A percentile compares a stretch with the other conserved stretches of the same genome.
phyloP scores from a whole-genome alignment of 1,140 invertebrate species.

The Nasonia longicornis region DNA sequence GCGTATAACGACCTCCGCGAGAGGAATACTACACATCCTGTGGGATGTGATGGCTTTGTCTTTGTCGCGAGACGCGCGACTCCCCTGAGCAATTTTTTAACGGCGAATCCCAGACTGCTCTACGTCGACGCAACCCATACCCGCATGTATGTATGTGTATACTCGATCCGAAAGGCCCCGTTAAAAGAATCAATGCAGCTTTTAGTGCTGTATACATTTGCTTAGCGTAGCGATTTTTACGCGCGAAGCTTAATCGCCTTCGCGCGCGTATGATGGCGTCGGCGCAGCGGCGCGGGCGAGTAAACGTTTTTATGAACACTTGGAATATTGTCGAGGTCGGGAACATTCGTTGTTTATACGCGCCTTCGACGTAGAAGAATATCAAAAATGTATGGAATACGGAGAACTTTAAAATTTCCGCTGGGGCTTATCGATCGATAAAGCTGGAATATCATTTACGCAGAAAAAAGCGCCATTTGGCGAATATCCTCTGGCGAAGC shows the following conservation, averaged over 20 bases:
- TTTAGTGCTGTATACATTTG: not conserved
- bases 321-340: not conserved
- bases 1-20: conserved; percentile 1
- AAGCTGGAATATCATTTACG: too few species aligned
- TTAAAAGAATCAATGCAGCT: not conserved
- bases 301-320: not conserved
- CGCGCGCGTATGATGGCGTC: too few species aligned
- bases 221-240: not conserved
- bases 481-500: too few species aligned
- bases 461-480: too few species aligned
- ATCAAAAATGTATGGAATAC: not conserved
- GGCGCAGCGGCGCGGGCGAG: not conserved
- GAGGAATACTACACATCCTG: conserved; percentile 20
- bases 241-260: too few species aligned
- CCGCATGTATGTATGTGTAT: not conserved
- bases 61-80: not conserved
- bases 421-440: too few species aligned
- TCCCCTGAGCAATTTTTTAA: not conserved
- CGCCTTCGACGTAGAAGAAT: not conserved
- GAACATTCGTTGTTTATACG: not conserved
- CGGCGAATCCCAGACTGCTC: not conserved
- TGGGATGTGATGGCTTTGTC: not conserved
- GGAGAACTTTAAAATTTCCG: too few species aligned
- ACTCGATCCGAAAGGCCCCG: not conserved
- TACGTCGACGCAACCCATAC: not conserved